Evolutionary conservation across 1,140 invertebrate genomes (phyloP).

Genomic region (Euwallacea fornicatus): DNA sequence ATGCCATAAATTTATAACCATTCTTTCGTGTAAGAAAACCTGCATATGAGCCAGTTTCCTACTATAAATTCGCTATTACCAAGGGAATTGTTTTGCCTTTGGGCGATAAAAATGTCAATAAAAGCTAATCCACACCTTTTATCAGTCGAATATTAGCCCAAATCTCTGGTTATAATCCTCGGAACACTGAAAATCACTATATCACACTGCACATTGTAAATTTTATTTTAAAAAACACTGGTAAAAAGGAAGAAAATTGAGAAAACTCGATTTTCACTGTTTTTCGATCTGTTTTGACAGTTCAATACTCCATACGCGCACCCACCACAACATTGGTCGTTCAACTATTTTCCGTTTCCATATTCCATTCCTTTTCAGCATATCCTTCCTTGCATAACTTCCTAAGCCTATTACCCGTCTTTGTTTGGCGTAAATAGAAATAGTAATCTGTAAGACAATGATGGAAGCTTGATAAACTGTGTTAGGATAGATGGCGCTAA

Average conservation of each 20-base stretch:
- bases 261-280: conserved; percentile 14
- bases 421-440: not conserved
- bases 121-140: conserved; percentile 34
- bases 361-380: too few species aligned
- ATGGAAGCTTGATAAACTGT: not conserved
- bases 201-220: conserved; percentile 27
- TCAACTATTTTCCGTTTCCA: conserved; percentile 20
- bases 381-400: not conserved
- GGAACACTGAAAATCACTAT: conserved; percentile 26
- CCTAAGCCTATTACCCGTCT: not conserved
- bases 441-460: conserved; percentile 11
- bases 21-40: too few species aligned
- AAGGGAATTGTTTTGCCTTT: too few species aligned
- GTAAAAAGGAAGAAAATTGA: conserved; percentile 9
- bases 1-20: too few species aligned
- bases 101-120: conserved; percentile 9
- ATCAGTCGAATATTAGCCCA: conserved; percentile 17
- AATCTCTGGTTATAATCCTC: conserved; percentile 12
- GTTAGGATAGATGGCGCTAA: too few species aligned
- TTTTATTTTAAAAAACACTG: conserved; percentile 12
- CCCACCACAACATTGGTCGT: conserved; percentile 39
- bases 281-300: conserved; percentile 38
- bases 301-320: conserved; percentile 38
- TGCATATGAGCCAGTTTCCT: too few species aligned
- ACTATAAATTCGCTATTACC: too few species aligned